Evolutionary conservation across 2,113 vertebrate genomes (phyloP).

Genomic region (Calyptomena viridis): DNA sequence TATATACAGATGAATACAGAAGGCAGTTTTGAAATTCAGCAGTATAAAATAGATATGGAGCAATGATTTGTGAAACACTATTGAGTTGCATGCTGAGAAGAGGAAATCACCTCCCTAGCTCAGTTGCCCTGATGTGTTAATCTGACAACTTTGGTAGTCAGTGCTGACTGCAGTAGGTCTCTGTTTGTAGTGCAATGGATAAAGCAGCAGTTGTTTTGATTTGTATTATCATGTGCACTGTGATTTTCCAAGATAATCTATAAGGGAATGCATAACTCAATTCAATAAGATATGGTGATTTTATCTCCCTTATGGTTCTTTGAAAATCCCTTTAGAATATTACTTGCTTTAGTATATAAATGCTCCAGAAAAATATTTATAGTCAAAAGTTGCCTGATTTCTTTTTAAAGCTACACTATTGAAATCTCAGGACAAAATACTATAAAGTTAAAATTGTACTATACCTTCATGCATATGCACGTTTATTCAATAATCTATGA

Average conservation of each 20-base stretch:
- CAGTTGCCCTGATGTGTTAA: neutral
- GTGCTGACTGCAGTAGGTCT: neutral
- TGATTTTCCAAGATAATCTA: neutral
- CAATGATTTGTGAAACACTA: neutral
- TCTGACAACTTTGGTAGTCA: neutral
- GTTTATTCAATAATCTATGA: neutral
- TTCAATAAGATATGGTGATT: neutral
- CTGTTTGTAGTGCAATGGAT: neutral
- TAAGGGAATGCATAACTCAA: neutral
- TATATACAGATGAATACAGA: neutral
- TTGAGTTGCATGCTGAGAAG: neutral
- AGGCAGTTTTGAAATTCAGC: neutral
- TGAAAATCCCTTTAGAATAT: neutral
- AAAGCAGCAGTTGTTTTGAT: neutral
- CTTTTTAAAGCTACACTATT: neutral
- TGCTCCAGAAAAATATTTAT: neutral
- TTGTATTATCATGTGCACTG: neutral
- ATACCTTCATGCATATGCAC: neutral
- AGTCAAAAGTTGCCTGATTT: neutral
- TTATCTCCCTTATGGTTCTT: neutral
- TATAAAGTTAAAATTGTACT: neutral
- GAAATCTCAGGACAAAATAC: neutral
- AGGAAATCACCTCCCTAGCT: neutral
- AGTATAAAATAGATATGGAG: neutral
- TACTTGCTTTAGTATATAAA: neutral